Base-by-base conservation (phyloP, 2,888 invertebrate genomes). In the Drosophila colorata region DNA sequence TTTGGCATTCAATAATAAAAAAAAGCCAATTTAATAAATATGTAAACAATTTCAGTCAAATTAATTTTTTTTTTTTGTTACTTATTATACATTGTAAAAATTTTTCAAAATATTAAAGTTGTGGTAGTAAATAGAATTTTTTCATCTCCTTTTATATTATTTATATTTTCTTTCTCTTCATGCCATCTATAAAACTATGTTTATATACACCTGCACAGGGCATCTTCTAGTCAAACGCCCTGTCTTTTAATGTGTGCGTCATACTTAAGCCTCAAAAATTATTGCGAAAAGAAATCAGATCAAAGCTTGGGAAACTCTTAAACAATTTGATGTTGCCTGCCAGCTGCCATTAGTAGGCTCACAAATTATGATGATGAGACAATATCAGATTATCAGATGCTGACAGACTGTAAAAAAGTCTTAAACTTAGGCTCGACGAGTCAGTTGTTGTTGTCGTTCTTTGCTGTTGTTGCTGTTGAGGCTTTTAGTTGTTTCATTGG, bases 1-100 rank as follows among this genome's bases (percentile, higher is more conserved):
- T 69, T 83, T 68, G 52, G 57, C 68, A 61, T 74, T 72, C 63
- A 63, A 41, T 46, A 43, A 37, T 25, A 20, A 44, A 57, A 57
- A 57, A 57, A 49, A 46, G 40, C 13, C 16, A 35, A 74, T 16
- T 37, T 11, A 23, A 35, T 33, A 23, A 51, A 51, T 38, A 49
- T 51, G 43, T 35, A 59, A 52, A 37, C 35, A 59, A 52, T 18
- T 52, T 59, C 18, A 51, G 9, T 51, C 13, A 4, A 11, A 28
- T 6, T 28, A 7, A 28, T 28, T 28, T 6, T 28, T 28, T 28
- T 6, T 8, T 7, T 2, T 31, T 31, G 9, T 31, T 25, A 25
- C 25, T 31, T 31, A 31, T 9, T 11, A 11, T 31, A 11, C 8
- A 8, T 8, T 28, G 28, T 9, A 8, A 8, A 28, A 28, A 28